Evolutionary conservation across 2,113 vertebrate species (phyloP).

Genomic region (Plecturocebus donacophilus): DNA sequence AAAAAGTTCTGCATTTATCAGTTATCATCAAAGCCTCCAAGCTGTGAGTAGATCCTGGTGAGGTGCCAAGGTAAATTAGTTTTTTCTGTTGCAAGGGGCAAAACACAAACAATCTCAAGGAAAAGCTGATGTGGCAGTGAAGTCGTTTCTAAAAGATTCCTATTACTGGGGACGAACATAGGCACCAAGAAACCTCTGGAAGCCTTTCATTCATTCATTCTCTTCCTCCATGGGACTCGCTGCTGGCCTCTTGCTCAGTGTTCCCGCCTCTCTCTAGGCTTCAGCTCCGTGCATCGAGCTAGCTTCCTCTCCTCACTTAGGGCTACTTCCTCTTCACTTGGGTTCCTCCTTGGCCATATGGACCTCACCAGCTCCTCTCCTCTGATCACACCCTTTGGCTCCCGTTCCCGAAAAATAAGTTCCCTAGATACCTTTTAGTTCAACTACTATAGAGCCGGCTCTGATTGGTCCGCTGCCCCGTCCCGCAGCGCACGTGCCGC

Average conservation of each 20-base stretch:
- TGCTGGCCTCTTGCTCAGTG: neutral
- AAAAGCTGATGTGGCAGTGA: neutral
- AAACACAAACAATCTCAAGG: neutral
- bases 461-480: neutral
- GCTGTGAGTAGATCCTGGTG: no score
- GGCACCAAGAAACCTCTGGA: neutral
- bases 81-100: neutral
- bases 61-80: neutral
- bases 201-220: neutral
- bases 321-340: neutral
- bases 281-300: no score
- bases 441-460: neutral
- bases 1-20: neutral
- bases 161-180: neutral
- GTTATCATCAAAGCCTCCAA: neutral
- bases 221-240: rapidly evolving
- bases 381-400: neutral
- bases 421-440: neutral
- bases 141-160: neutral
- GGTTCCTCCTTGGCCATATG: neutral
- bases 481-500: no score
- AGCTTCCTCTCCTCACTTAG: neutral
- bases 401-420: neutral
- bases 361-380: neutral
- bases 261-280: neutral